phyloP scores from a whole-genome alignment of 2,113 vertebrate genomes.

The Equus quagga region DNA sequence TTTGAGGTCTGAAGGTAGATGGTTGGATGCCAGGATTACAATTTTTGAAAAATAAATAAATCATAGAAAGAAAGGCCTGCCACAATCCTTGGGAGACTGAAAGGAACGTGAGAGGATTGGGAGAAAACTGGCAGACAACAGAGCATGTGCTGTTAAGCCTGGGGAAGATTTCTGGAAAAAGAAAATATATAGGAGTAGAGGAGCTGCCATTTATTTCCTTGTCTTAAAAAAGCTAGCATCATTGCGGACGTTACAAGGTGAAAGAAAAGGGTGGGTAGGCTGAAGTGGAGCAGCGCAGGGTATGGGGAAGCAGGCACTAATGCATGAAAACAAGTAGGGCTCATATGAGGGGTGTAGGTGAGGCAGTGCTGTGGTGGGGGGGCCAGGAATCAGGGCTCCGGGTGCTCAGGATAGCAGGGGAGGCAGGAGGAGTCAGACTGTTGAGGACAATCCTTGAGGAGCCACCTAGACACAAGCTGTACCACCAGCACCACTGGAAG shows the following conservation, averaged over 20 bases:
- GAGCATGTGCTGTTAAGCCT: neutral
- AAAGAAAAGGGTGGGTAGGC: neutral
- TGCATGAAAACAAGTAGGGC: accelerated
- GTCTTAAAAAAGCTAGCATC: neutral
- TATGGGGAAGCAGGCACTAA: neutral
- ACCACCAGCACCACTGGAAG: neutral
- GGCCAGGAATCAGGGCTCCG: neutral
- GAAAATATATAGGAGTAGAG: neutral
- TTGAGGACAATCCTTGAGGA: neutral
- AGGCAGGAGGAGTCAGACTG: neutral
- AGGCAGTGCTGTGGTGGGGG: neutral
- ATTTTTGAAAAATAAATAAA: neutral
- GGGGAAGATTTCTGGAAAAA: neutral
- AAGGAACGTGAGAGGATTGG: neutral
- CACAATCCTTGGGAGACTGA: neutral
- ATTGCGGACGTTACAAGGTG: neutral
- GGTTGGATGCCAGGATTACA: neutral
- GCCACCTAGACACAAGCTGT: neutral
- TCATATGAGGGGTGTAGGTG: neutral
- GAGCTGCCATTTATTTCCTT: neutral
- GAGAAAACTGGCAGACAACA: neutral
- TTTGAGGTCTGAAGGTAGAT: neutral
- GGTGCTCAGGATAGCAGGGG: neutral
- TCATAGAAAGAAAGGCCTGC: neutral
- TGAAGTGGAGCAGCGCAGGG: no score